A percentile compares a stretch with the other conserved stretches of the same genome.
Evolutionary conservation across 2,888 invertebrate species (phyloP).

Genomic region (Drosophila falleni): DNA sequence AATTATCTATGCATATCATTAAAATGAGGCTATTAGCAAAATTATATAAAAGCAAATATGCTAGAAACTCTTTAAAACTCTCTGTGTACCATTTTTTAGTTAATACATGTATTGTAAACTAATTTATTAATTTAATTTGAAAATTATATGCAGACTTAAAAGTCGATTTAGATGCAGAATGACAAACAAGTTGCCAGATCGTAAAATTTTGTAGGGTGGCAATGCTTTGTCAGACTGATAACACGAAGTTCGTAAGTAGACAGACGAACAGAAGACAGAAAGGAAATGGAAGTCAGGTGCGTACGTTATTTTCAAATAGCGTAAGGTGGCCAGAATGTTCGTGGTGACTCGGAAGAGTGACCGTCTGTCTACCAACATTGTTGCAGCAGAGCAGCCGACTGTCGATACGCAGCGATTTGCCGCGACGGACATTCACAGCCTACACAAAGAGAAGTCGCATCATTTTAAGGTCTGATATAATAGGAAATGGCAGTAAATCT

Average conservation of each 20-base stretch:
- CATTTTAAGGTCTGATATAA: slow-evolving; percentile 27
- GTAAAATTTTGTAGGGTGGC: too few relatives aligned
- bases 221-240: slow-evolving; percentile 27
- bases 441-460: not conserved
- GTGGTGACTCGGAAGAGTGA: not conserved
- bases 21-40: slow-evolving; percentile 40
- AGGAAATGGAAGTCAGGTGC: slow-evolving; percentile 5
- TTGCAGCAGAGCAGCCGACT: slow-evolving; percentile 13
- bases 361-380: slow-evolving; percentile 17
- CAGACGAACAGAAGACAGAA: slow-evolving; percentile 8
- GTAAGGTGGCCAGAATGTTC: slow-evolving; percentile 23
- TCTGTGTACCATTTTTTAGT: not conserved
- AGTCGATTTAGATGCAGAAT: too few relatives aligned
- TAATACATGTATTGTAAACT: not conserved
- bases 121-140: not conserved
- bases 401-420: slow-evolving; percentile 7
- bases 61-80: not conserved
- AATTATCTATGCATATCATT: slow-evolving; percentile 12
- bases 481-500: not conserved
- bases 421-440: slow-evolving; percentile 16
- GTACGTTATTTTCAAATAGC: slow-evolving; percentile 6
- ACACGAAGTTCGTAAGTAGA: slow-evolving; percentile 24
- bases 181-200: too few relatives aligned
- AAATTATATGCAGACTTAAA: too few relatives aligned
- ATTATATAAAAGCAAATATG: slow-evolving; percentile 1